Evolutionary conservation across 2,888 invertebrate genomes (phyloP).

Genomic region (Idaea aversata): DNA sequence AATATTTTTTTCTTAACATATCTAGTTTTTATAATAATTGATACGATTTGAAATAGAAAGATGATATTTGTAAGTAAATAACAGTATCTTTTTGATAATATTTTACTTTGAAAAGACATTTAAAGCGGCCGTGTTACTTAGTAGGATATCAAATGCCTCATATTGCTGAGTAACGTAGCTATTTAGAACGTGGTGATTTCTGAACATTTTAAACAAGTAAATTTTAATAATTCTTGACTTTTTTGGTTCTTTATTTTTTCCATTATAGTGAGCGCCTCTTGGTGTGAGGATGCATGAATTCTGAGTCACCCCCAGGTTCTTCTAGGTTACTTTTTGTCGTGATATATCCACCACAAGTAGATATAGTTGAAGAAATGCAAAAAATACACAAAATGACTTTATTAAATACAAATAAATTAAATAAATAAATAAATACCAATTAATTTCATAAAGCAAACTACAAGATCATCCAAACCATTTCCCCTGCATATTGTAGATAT

Average conservation of each 20-base stretch:
- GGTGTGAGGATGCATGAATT: too few species aligned
- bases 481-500: background rate
- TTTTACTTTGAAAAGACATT: background rate
- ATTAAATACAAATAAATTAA: too few species aligned
- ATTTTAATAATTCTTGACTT: too few species aligned
- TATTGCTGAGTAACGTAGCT: background rate
- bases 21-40: background rate
- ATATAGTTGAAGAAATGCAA: too few species aligned
- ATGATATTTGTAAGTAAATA: background rate
- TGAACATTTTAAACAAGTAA: background rate
- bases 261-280: too few species aligned
- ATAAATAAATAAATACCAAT: background rate
- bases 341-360: too few species aligned
- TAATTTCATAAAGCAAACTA: background rate
- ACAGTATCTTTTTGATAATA: background rate
- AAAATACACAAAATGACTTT: too few species aligned
- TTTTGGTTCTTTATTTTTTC: too few species aligned
- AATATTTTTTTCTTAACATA: background rate
- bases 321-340: too few species aligned
- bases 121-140: background rate
- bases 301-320: too few species aligned
- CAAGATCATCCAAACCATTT: background rate
- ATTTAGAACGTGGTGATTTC: background rate
- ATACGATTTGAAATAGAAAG: background rate
- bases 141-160: background rate